A percentile compares a stretch with the other conserved stretches of the same genome.
Conservation (phyloP, 2,888 invertebrate genomes). For the Rotaria sp. region DNA sequence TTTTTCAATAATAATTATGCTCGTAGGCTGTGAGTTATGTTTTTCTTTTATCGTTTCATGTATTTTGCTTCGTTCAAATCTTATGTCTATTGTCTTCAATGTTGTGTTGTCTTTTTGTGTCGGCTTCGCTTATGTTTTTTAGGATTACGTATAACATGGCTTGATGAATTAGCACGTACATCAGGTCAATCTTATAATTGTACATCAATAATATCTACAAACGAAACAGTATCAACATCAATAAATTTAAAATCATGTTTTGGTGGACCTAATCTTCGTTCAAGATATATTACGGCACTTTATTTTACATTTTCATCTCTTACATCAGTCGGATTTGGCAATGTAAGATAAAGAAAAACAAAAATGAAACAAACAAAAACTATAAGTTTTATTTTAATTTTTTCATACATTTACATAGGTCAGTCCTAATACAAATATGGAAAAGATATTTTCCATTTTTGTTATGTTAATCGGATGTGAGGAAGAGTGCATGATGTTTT, state of each 20-base stretch:
- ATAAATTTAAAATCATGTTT: constrained; percentile 56
- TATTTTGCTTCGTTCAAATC: no score
- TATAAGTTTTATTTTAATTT: background rate
- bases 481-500: constrained; percentile 43
- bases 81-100: background rate
- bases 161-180: constrained; percentile 83
- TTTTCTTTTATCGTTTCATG: background rate
- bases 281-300: constrained; percentile 83
- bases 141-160: constrained; percentile 61
- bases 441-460: constrained; percentile 86
- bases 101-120: background rate
- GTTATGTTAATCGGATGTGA: constrained; percentile 97
- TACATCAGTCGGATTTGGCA: constrained; percentile 77
- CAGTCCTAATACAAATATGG: constrained; percentile 38
- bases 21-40: background rate
- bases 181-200: constrained; percentile 74
- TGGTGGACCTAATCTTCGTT: constrained; percentile 50
- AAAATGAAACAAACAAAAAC: background rate
- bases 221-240: constrained; percentile 61
- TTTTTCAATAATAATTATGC: constrained; percentile 27
- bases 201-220: constrained; percentile 42
- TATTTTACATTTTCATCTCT: constrained; percentile 82
- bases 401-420: background rate
- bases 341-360: constrained; percentile 49
- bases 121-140: constrained; percentile 12